Evolutionary conservation across 1,140 invertebrate species (phyloP).

Genomic region (Trypoxylus dichotomus): DNA sequence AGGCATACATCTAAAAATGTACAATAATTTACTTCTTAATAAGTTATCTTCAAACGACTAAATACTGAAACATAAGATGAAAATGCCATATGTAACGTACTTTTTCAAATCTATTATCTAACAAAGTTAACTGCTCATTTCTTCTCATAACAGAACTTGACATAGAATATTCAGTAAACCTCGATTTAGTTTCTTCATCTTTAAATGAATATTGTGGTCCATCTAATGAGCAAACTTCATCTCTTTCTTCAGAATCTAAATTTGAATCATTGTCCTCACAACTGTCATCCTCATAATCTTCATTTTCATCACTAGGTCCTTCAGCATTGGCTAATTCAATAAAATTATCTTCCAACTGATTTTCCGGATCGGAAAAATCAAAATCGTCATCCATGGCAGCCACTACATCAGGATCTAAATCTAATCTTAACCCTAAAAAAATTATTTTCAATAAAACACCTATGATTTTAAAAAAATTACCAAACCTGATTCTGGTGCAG

Average conservation of each 20-base stretch:
- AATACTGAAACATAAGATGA: background rate
- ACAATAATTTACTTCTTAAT: background rate
- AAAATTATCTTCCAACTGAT: conserved; percentile 90
- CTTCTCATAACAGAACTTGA: conserved; percentile 86
- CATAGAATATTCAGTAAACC: conserved; percentile 94
- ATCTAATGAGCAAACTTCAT: conserved; percentile 58
- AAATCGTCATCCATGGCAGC: conserved; percentile 93
- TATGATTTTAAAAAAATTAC: background rate
- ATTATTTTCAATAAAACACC: conserved; percentile 27
- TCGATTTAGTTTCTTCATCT: conserved; percentile 81
- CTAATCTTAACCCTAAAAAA: conserved; percentile 68
- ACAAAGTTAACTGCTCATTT: conserved; percentile 77
- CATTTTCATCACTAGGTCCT: conserved; percentile 48
- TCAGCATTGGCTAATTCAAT: conserved; percentile 75
- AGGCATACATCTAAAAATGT: conserved; percentile 70
- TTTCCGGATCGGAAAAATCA: conserved; percentile 79
- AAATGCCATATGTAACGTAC: background rate
- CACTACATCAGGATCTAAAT: conserved; percentile 92
- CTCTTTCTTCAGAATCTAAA: conserved; percentile 57
- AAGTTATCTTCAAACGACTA: background rate
- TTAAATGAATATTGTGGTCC: conserved; percentile 57
- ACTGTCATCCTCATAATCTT: conserved; percentile 42
- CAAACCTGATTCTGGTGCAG: conserved; percentile 71
- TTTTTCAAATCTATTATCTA: conserved; percentile 89
- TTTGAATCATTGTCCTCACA: conserved; percentile 53